These are phyloP conservation scores for Montipora capitata DNA, from an alignment of 92 coral and sea anemone genomes.

Conservation along the genomic window DNA sequence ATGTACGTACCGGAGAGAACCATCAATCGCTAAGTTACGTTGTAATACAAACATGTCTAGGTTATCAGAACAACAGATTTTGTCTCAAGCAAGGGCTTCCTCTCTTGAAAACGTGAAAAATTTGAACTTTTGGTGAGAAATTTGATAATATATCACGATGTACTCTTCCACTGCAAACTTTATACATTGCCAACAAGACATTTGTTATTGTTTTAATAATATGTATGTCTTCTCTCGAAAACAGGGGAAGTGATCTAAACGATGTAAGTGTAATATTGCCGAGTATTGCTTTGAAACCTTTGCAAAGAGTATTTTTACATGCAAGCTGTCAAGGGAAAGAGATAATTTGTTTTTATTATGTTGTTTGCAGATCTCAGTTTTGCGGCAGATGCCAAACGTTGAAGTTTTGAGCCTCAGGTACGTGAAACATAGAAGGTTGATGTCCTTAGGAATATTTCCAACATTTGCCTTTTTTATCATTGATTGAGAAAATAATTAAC, in stretches of 20 bases:
- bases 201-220: slow-evolving; percentile 61
- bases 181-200: too few relatives aligned
- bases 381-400: slow-evolving; percentile 94
- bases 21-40: neutral
- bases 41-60: slow-evolving; percentile 74
- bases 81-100: slow-evolving; percentile 93
- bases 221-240: slow-evolving; percentile 23
- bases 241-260: slow-evolving; percentile 94
- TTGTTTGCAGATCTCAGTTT: slow-evolving; percentile 81
- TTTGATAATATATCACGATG: too few relatives aligned
- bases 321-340: too few relatives aligned
- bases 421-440: too few relatives aligned
- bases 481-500: too few relatives aligned
- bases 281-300: neutral
- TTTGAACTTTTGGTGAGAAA: slow-evolving; percentile 93
- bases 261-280: slow-evolving; percentile 84
- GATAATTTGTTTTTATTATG: neutral
- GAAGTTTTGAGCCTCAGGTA: slow-evolving; percentile 98
- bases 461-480: too few relatives aligned
- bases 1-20: neutral
- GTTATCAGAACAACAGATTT: slow-evolving; percentile 88
- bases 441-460: too few relatives aligned
- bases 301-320: too few relatives aligned
- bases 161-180: too few relatives aligned
- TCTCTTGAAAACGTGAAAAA: slow-evolving; percentile 93